Base-by-base conservation (phyloP, 2,113 vertebrate genomes). In the Tichodroma muraria region DNA sequence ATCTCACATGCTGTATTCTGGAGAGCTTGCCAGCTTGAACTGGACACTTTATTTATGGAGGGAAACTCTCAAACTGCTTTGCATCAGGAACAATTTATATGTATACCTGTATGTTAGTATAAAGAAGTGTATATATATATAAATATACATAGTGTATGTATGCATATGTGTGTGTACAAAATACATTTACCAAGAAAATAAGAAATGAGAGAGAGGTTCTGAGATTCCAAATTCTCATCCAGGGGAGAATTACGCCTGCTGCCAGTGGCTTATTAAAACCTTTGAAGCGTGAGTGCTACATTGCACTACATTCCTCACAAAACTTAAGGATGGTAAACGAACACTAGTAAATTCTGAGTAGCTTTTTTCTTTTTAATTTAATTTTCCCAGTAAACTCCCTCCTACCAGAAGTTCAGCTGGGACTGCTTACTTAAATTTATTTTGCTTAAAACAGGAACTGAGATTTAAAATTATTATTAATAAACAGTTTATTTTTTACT, bases 401-500 rank as follows among this genome's bases (percentile, higher is more conserved):
- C 76, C 47, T 33, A 78, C 56, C 80, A 95, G 76, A 70, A 81
- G 42, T 37, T 80, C 87, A 85, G 75, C 95, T 95, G 75, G 56
- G 75, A 76, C 24, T 73, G 57, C 79, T 96, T 90, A 83, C 70
- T 96, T 84, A 72, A 64, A 90, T 93, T 95, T 82, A 91, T 92
- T 65, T 85, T 83, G 49, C 64, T 88, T 92, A 94, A 90, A 93
- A 75, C 80, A 81, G 97, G 93, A 96, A 97, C 72, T 88, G 80
- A 94, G 69, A 71, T 61, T 93, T 95, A 94, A 97, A 78, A 75
- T 45, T 31, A 23, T 91, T 94, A 68, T 70, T 93, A 94, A 95
- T 95, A 97, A 97, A 97, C 95, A 97, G 83, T 96, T 97, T 96
- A 91, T 83, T 95, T 94, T 91, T 92, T 93, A 94, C 61, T 20